Percentiles rank a stretch among this genome's conserved stretches.
Conservation (phyloP, 1,140 invertebrate species). For the Caenorhabditis remanei region DNA sequence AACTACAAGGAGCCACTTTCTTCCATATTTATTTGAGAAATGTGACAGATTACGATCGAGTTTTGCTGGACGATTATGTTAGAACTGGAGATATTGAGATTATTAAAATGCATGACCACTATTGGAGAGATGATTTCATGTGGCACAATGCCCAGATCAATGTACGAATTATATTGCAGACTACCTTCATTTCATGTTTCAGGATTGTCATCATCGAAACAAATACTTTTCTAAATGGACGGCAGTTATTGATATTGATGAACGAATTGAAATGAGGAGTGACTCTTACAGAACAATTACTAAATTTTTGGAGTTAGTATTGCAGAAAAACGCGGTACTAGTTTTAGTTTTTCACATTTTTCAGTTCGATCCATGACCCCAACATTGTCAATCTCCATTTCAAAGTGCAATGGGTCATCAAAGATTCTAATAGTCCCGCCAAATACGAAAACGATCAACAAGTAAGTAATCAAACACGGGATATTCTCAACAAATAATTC, state of each 20-base stretch:
- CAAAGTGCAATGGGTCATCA: neutral
- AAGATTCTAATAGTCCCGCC: neutral
- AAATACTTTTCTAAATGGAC: constrained; percentile 7
- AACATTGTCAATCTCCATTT: neutral
- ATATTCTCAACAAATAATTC: too few relatives aligned
- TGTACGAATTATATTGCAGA: neutral
- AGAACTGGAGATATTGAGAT: constrained; percentile 49
- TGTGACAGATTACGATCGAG: constrained; percentile 27
- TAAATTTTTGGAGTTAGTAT: neutral
- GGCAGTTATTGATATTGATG: constrained; percentile 20
- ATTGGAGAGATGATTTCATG: constrained; percentile 29
- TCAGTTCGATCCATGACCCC: neutral
- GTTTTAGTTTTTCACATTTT: neutral
- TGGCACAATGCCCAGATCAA: constrained; percentile 44
- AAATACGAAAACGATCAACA: constrained; percentile 2
- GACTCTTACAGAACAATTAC: neutral
- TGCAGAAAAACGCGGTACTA: neutral
- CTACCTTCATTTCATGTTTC: neutral
- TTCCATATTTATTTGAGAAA: constrained; percentile 48
- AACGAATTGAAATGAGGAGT: constrained; percentile 25
- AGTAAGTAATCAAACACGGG: too few relatives aligned
- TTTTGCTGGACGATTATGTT: constrained; percentile 46
- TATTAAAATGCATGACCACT: constrained; percentile 27
- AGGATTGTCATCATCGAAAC: constrained; percentile 9
- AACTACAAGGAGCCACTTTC: constrained; percentile 50